These are phyloP conservation scores for Lasiommata megera DNA, from an alignment of 2,888 invertebrate species.

Conservation along the genomic window DNA sequence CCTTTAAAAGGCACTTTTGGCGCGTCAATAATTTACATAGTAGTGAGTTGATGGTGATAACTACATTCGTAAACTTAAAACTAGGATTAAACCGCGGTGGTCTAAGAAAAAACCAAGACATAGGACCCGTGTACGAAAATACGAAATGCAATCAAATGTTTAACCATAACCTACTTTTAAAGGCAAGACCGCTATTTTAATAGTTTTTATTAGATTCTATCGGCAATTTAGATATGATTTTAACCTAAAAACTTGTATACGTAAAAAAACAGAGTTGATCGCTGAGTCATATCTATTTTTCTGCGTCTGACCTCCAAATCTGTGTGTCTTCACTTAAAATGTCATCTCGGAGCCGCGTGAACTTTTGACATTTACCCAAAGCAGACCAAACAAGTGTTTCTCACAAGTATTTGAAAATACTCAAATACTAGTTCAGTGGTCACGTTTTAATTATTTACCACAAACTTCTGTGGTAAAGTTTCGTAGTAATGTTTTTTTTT, in stretches of 20 bases:
- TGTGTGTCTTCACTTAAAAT: constrained; percentile 1
- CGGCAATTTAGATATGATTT: background rate
- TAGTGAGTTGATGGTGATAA: no score
- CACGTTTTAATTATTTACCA: background rate
- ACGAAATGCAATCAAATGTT: no score
- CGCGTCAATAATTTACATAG: no score
- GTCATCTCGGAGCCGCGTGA: constrained; percentile 1
- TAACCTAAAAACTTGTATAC: constrained; percentile 5
- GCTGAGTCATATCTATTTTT: constrained; percentile 7
- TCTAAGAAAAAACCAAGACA: no score
- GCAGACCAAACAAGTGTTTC: background rate
- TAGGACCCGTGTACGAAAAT: no score
- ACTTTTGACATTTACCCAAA: constrained; percentile 17
- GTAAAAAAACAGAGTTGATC: background rate
- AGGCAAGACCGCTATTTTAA: background rate
- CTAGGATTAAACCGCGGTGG: no score
- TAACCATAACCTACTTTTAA: background rate
- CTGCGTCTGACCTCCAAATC: constrained; percentile 19
- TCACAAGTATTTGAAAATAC: background rate
- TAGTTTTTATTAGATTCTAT: background rate
- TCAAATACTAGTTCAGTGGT: constrained; percentile 2
- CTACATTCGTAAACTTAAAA: no score
- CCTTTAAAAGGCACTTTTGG: no score
- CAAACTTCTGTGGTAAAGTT: background rate
- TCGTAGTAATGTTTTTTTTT: no score